These are phyloP conservation scores for Cataglyphis hispanica DNA, from an alignment of 1,140 invertebrate genomes.

Conservation along the genomic window DNA sequence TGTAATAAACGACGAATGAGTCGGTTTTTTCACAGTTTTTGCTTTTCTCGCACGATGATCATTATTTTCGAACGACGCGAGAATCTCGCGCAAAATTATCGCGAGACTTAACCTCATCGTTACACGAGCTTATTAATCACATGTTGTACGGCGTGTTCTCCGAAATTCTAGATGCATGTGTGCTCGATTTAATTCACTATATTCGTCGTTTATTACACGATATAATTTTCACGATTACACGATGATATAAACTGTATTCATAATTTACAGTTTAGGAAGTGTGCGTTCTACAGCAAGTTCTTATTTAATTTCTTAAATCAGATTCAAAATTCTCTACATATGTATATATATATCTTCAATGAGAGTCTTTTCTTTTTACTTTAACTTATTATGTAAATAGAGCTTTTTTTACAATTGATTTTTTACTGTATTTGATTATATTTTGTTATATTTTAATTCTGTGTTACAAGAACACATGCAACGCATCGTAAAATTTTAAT, in stretches of 20 bases:
- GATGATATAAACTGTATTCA: background rate
- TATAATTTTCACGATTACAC: too few species aligned
- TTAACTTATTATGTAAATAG: background rate
- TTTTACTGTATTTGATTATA: too few species aligned
- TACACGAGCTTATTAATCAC: slow-evolving; percentile 47
- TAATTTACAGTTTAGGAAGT: background rate
- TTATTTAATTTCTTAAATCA: too few species aligned
- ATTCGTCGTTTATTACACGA: background rate
- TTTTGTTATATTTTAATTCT: background rate
- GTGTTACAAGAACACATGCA: background rate
- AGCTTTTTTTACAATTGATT: background rate
- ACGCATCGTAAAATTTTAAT: background rate
- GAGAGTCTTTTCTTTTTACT: too few species aligned
- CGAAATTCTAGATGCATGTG: background rate
- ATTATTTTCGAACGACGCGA: background rate
- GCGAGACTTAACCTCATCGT: slow-evolving; percentile 63
- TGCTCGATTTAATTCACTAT: background rate
- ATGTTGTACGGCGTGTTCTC: slow-evolving; percentile 48
- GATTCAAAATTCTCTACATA: too few species aligned
- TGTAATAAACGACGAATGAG: background rate
- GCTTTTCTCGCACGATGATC: background rate
- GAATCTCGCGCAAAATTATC: background rate
- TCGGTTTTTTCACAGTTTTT: background rate
- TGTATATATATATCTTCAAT: too few species aligned
- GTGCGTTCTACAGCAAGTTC: background rate